Evolutionary conservation across 2,113 vertebrate genomes (phyloP).

Genomic region (Phaethon lepturus): DNA sequence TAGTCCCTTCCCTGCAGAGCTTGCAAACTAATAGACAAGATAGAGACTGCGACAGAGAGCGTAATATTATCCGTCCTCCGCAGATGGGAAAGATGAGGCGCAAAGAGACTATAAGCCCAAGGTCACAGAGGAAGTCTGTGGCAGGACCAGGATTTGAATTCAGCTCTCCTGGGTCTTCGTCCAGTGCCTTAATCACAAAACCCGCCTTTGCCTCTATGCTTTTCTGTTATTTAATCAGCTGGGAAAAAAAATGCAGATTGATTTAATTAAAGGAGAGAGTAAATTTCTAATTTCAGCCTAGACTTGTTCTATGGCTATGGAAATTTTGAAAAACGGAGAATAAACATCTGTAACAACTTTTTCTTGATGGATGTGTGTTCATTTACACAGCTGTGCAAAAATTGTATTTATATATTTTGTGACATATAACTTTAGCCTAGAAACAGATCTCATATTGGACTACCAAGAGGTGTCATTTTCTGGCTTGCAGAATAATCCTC

Average conservation of each 20-base stretch:
- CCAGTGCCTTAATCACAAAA: slow-evolving; percentile 21
- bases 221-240: slow-evolving; percentile 63
- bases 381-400: slow-evolving; percentile 77
- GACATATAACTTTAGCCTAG: slow-evolving; percentile 69
- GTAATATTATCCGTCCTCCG: not conserved
- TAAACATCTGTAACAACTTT: slow-evolving; percentile 72
- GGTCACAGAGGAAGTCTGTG: not conserved
- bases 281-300: slow-evolving; percentile 71
- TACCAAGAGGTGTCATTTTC: slow-evolving; percentile 70
- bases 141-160: slow-evolving; percentile 6
- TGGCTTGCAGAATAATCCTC: slow-evolving; percentile 67
- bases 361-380: slow-evolving; percentile 70
- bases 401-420: slow-evolving; percentile 71
- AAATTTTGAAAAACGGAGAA: slow-evolving; percentile 73
- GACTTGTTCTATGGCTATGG: slow-evolving; percentile 44
- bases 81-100: not conserved
- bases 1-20: not conserved
- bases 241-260: slow-evolving; percentile 69
- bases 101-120: not conserved
- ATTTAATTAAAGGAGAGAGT: slow-evolving; percentile 78
- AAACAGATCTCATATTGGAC: slow-evolving; percentile 66
- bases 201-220: not conserved
- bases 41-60: not conserved
- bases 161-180: not conserved
- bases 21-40: not conserved